Percentiles rank a stretch among this genome's conserved stretches.
Evolutionary conservation across 2,113 vertebrate genomes (phyloP).

Genomic region (Typhlomys cinereus): DNA sequence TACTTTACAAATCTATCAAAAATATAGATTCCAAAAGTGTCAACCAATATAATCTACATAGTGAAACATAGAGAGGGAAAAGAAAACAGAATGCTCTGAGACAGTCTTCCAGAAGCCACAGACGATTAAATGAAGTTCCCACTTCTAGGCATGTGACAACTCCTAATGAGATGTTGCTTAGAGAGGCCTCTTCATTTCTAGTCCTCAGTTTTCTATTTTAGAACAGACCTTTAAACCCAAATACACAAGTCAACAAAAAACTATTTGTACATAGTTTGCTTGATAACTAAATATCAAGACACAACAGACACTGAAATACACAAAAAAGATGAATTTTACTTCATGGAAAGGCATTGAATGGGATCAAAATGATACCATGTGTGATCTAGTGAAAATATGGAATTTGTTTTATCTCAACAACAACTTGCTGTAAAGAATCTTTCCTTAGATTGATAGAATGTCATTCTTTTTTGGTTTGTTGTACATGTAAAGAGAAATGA

Average conservation of each 20-base stretch:
- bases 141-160: too few species aligned
- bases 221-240: constrained; percentile 21
- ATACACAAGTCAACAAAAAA: neutral
- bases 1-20: too few species aligned
- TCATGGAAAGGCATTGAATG: neutral
- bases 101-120: too few species aligned
- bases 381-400: neutral
- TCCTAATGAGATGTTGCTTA: too few species aligned
- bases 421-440: neutral
- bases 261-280: constrained; percentile 19
- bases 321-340: neutral
- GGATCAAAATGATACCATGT: neutral
- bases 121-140: too few species aligned
- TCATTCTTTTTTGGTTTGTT: neutral
- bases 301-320: neutral
- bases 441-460: neutral
- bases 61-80: too few species aligned
- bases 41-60: too few species aligned
- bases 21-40: too few species aligned
- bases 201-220: constrained; percentile 25
- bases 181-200: constrained; percentile 32
- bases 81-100: too few species aligned
- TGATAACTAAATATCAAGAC: constrained; percentile 43
- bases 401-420: neutral
- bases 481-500: neutral